phyloP scores from a whole-genome alignment of 2,113 vertebrate genomes.

The Anthoscopus minutus region DNA sequence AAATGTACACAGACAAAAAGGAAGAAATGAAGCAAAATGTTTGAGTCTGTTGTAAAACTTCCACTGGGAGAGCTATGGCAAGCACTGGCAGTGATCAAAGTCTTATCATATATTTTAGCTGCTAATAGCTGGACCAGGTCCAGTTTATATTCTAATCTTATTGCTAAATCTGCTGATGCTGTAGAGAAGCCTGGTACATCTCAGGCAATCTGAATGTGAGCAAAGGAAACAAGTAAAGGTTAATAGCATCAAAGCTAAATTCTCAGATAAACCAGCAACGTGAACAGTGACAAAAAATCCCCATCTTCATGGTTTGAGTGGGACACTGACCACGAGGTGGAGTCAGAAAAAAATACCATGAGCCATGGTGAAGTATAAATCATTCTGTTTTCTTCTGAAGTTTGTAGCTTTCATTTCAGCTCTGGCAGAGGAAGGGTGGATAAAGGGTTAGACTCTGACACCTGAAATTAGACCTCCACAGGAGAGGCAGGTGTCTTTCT shows the following conservation, averaged over 20 bases:
- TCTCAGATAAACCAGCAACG: background rate
- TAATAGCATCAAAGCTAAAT: background rate
- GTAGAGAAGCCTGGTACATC: background rate
- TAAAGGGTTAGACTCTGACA: background rate
- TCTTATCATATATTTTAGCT: background rate
- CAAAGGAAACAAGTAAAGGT: background rate
- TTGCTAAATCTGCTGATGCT: background rate
- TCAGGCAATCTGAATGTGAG: background rate
- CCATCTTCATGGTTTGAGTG: background rate
- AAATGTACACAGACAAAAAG: background rate
- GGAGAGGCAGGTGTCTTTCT: background rate
- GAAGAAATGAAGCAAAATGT: background rate
- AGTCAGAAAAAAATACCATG: background rate
- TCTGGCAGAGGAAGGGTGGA: background rate
- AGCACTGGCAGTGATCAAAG: background rate
- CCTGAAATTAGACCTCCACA: conserved; percentile 1
- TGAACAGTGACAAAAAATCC: background rate
- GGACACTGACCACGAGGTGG: background rate
- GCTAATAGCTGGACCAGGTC: background rate
- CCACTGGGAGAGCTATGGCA: background rate
- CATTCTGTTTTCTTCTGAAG: background rate
- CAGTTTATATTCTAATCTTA: background rate
- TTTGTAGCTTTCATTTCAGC: background rate
- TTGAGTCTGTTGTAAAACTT: background rate
- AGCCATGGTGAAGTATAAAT: background rate